A percentile compares a stretch with the other conserved stretches of the same genome.
These are phyloP conservation scores for Helleia helle DNA, from an alignment of 2,888 invertebrate genomes.

Conservation along the genomic window DNA sequence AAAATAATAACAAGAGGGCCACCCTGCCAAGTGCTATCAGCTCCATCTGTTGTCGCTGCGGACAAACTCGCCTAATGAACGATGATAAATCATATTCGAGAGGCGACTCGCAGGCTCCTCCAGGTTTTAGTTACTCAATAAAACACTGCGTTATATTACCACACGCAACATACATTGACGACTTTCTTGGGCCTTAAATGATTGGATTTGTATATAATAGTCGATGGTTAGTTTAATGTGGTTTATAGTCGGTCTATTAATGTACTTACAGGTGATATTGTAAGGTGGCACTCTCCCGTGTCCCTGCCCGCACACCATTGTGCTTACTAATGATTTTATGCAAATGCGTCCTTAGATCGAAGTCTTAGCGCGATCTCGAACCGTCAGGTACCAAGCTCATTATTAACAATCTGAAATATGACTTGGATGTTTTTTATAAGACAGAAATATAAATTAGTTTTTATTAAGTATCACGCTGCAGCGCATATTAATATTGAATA, in stretches of 20 bases:
- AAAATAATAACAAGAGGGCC: conserved; percentile 74
- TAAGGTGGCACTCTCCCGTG: conserved; percentile 63
- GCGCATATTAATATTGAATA: conserved; percentile 6
- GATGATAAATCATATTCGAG: conserved; percentile 75
- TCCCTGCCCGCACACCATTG: conserved; percentile 71
- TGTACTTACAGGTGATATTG: conserved; percentile 49
- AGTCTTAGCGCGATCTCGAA: conserved; percentile 73
- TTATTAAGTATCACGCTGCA: conserved; percentile 34
- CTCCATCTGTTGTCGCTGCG: conserved; percentile 74
- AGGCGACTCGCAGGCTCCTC: conserved; percentile 57
- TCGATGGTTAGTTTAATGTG: conserved; percentile 29
- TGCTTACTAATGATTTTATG: conserved; percentile 75
- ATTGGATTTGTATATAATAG: neutral
- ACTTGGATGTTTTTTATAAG: conserved; percentile 59
- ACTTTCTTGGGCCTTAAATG: neutral
- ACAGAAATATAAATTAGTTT: conserved; percentile 48
- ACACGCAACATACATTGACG: conserved; percentile 31
- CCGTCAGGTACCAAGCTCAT: conserved; percentile 72
- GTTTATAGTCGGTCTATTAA: conserved; percentile 25
- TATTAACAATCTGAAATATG: conserved; percentile 72
- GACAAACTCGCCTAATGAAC: conserved; percentile 75
- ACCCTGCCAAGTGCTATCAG: conserved; percentile 75
- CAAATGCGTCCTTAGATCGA: conserved; percentile 73
- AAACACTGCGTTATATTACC: conserved; percentile 24
- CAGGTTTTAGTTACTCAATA: conserved; percentile 41